Evolutionary conservation across 2,888 invertebrate genomes (phyloP).

Genomic region (Watsonalla cultraria): DNA sequence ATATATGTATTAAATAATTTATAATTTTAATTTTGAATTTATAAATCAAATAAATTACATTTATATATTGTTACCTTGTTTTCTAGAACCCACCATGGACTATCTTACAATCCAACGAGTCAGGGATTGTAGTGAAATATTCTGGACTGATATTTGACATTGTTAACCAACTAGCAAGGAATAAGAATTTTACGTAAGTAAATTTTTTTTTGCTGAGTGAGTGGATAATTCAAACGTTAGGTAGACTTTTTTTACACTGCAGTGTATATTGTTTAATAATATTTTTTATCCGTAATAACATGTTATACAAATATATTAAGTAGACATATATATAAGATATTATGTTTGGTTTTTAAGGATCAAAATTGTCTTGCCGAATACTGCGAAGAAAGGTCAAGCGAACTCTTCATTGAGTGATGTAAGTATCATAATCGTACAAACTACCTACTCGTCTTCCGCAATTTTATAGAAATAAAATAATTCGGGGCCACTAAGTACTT

Average conservation of each 20-base stretch:
- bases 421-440: slow-evolving; percentile 24
- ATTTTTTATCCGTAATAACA: no score
- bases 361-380: slow-evolving; percentile 48
- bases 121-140: slow-evolving; percentile 78
- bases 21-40: not conserved
- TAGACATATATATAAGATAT: no score
- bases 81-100: slow-evolving; percentile 94
- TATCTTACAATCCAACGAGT: slow-evolving; percentile 80
- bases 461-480: no score
- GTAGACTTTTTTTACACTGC: no score
- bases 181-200: slow-evolving; percentile 88
- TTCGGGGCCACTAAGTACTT: no score
- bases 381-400: slow-evolving; percentile 38
- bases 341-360: slow-evolving; percentile 39
- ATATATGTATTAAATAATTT: no score
- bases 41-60: no score
- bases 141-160: slow-evolving; percentile 89
- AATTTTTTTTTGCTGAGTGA: not conserved
- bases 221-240: no score
- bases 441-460: no score
- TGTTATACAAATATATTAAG: no score
- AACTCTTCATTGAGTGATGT: slow-evolving; percentile 48
- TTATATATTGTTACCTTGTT: slow-evolving; percentile 6
- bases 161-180: slow-evolving; percentile 84
- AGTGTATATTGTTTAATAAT: no score